Conservation (phyloP, 2,888 invertebrate species). For the Halocaridina rubra region DNA sequence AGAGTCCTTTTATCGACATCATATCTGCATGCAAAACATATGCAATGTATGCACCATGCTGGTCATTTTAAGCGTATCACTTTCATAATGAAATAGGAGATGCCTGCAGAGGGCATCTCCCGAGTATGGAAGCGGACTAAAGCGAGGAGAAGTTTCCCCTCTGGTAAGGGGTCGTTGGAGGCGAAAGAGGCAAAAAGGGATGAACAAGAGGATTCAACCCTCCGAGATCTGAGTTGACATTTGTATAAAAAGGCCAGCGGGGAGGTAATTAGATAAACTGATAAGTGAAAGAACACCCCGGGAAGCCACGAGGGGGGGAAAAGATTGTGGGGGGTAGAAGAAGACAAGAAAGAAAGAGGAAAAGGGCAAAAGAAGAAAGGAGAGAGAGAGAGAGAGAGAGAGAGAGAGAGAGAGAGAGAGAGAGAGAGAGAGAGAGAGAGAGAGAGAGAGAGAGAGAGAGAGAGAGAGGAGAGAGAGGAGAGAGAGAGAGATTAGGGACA, state of each 20-base stretch:
- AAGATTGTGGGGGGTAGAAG: background rate
- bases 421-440: background rate
- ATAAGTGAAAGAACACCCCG: conserved; percentile 46
- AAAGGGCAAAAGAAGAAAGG: background rate
- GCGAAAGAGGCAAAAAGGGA: conserved; percentile 15
- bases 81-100: background rate
- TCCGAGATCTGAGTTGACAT: conserved; percentile 34
- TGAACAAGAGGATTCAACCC: conserved; percentile 4
- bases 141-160: background rate
- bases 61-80: no score
- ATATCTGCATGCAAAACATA: no score
- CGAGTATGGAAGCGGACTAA: background rate
- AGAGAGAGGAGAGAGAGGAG: background rate
- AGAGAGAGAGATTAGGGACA: conserved; percentile 10
- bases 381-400: conserved; percentile 13
- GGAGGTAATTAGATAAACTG: conserved; percentile 45
- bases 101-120: background rate
- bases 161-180: no score
- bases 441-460: background rate
- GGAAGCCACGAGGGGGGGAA: background rate
- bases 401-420: conserved; percentile 21
- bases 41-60: no score
- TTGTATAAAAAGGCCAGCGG: conserved; percentile 46
- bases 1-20: background rate
- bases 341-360: background rate